These are phyloP conservation scores for Augiades crinisus DNA, from an alignment of 2,888 invertebrate species.

Conservation along the genomic window DNA sequence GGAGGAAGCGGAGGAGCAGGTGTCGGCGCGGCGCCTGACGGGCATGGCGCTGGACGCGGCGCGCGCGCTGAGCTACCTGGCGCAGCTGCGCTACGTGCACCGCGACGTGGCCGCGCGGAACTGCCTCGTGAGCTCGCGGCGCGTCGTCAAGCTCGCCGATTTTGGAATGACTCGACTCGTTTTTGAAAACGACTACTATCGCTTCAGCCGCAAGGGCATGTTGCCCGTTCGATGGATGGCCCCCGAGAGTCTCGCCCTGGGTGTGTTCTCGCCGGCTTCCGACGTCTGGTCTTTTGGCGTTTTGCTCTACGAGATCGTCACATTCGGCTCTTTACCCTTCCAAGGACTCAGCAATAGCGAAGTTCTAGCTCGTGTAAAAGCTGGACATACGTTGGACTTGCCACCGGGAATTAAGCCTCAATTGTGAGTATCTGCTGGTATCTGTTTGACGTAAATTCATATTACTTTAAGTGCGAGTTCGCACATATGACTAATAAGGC, in stretches of 20 bases:
- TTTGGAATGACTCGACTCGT: conserved; percentile 96
- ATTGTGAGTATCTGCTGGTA: conserved; percentile 82
- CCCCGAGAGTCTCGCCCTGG: conserved; percentile 91
- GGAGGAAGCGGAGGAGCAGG: conserved; percentile 87
- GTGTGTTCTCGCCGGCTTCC: conserved; percentile 91
- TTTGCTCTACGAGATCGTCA: conserved; percentile 92
- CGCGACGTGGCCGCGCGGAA: conserved; percentile 92
- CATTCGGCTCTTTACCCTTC: conserved; percentile 95
- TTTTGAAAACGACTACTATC: conserved; percentile 94
- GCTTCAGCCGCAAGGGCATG: conserved; percentile 93
- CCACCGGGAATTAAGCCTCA: conserved; percentile 90
- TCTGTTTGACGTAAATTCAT: too few species aligned
- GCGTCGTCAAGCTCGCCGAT: conserved; percentile 90
- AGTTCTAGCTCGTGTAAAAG: conserved; percentile 90
- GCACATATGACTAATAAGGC: too few species aligned
- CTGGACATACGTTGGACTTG: conserved; percentile 86
- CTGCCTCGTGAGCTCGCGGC: conserved; percentile 88
- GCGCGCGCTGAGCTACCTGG: conserved; percentile 91
- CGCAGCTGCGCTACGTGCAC: conserved; percentile 92
- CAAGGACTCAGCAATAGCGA: conserved; percentile 93
- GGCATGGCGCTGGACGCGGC: conserved; percentile 94
- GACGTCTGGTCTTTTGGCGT: conserved; percentile 97
- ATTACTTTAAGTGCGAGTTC: too few species aligned
- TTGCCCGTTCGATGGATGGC: conserved; percentile 97
- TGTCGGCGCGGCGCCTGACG: conserved; percentile 90